These are phyloP conservation scores for Fragum whitleyi DNA, from an alignment of 2,888 invertebrate species.

Conservation along the genomic window DNA sequence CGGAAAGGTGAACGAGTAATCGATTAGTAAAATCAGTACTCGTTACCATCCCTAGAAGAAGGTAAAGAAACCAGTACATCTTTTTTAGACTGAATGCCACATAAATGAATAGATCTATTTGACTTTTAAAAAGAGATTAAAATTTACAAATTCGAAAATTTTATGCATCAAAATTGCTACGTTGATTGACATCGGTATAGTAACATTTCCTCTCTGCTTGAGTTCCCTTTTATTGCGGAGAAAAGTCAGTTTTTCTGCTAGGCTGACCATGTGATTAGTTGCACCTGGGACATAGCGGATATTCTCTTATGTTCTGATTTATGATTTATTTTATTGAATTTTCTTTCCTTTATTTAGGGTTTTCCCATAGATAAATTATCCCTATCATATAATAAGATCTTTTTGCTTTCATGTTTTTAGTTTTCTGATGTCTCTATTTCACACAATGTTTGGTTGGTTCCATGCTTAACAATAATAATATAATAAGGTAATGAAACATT, in stretches of 20 bases:
- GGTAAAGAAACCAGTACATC: no score
- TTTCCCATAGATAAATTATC: conserved; percentile 27
- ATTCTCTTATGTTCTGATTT: conserved; percentile 25
- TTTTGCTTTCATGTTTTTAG: background rate
- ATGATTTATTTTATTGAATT: conserved; percentile 31
- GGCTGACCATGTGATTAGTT: conserved; percentile 39
- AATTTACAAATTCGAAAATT: background rate
- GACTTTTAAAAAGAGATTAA: background rate
- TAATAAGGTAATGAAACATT: no score
- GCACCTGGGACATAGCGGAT: conserved; percentile 52
- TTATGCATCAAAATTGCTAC: background rate
- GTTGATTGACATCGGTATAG: background rate
- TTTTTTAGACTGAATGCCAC: no score
- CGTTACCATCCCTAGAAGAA: no score
- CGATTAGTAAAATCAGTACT: no score
- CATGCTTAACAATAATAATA: no score
- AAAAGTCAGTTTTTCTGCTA: conserved; percentile 44
- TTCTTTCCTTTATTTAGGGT: conserved; percentile 1
- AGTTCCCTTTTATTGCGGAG: background rate
- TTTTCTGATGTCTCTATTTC: background rate
- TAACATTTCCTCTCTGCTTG: conserved; percentile 6
- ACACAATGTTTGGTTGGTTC: no score
- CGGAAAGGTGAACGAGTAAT: no score
- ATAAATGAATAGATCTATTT: background rate
- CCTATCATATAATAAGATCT: background rate